Evolutionary conservation across 2,113 vertebrate species (phyloP), one percentile per base, ranked within the genome.

Genomic region (Probosciger aterrimus): DNA sequence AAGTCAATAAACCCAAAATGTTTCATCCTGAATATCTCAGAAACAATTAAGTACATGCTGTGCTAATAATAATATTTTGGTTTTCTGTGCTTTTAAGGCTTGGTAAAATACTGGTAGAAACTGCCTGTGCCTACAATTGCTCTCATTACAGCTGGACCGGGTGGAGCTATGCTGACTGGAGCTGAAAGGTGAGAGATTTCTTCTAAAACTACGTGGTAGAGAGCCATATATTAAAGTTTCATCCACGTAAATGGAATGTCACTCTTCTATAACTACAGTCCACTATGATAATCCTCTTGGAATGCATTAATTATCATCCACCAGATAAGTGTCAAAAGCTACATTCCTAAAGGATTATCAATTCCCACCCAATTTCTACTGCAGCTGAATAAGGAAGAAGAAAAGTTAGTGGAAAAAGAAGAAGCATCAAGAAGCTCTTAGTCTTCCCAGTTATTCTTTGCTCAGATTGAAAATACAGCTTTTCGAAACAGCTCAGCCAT

Each of bases 221-320:
- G 85, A 90, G 79, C n/a, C 86, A 80, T 62, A 95, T 95, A 93
- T 90, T 95, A 88, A 88, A 93, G 93, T 96, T 95, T 96, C 90
- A 86, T 97, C 91, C 94, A 96, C 35, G 7, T 95, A 97, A 95
- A 96, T 94, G 93, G 88, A 96, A 96, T 96, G 96, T 96, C 95
- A 96, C 68, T 96, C 88, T 95, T 92, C 82, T 88, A 75, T 94
- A 95, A 86, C 93, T 96, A 92, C 86, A 86, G 94, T 97, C 96
- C 95, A 96, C 95, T 96, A 94, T 76, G 95, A 96, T 96, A 97
- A 96, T 95, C 89, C 94, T 95, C 95, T 94, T 93, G 84, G 95
- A 97, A 97, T 96, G 91, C 73, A 96, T 96, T 95, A 96, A 96
- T 95, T 96, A 92, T 95, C 92, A 95, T 96, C 90, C 91, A 94